Conservation (phyloP, 2,797 vertebrate genomes). For the Melanotaenia parkinsoni region DNA sequence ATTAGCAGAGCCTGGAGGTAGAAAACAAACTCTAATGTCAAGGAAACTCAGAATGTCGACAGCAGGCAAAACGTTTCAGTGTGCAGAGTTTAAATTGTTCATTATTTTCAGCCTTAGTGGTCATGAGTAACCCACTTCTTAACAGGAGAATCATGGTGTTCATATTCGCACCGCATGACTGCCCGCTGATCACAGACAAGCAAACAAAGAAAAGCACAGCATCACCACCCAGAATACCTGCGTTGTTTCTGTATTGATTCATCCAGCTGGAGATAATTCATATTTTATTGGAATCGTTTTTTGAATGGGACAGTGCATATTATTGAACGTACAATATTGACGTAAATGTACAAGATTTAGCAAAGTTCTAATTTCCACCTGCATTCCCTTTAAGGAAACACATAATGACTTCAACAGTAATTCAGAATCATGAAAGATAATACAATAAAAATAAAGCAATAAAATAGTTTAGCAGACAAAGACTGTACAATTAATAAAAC, state of each 20-base stretch:
- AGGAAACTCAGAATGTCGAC: constrained; percentile 4
- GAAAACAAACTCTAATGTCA: constrained; percentile 40
- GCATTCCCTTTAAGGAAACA: not conserved
- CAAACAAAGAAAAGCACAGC: constrained; percentile 13
- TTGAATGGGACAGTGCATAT: not conserved
- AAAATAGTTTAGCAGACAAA: too few species aligned
- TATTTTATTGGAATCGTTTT: constrained; percentile 9
- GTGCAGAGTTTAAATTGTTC: constrained; percentile 20
- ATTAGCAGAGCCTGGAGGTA: constrained; percentile 20
- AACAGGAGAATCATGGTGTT: constrained; percentile 43
- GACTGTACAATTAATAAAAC: too few species aligned
- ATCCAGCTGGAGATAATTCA: constrained; percentile 37
- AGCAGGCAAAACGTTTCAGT: constrained; percentile 8
- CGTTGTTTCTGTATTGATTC: constrained; percentile 42
- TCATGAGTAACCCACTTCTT: constrained; percentile 35
- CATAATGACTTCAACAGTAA: not conserved
- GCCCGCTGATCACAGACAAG: constrained; percentile 22
- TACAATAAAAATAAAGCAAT: too few species aligned
- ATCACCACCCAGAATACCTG: constrained; percentile 34
- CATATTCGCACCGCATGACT: constrained; percentile 35
- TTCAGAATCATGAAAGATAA: too few species aligned
- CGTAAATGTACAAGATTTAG: not conserved
- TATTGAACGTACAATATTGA: not conserved
- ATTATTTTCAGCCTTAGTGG: constrained; percentile 30
- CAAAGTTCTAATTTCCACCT: not conserved